Conservation (phyloP, 2,113 vertebrate genomes). For the Platichthys stellatus region DNA sequence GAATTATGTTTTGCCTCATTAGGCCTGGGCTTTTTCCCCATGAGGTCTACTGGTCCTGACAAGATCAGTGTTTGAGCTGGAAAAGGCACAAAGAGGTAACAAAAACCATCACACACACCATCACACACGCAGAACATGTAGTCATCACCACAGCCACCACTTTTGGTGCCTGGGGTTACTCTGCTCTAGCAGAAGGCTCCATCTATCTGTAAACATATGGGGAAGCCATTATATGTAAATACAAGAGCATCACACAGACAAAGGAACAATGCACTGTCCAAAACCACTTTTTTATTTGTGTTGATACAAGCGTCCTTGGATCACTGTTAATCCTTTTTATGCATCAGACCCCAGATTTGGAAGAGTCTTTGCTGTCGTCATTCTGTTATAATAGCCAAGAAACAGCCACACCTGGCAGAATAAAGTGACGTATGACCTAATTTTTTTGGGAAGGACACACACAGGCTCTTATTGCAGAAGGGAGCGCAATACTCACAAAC, state of each 20-base stretch:
- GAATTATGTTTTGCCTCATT: no score
- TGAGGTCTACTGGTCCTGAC: no score
- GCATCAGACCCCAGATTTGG: background rate
- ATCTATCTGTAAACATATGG: background rate
- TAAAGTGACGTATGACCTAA: background rate
- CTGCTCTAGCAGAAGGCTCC: background rate
- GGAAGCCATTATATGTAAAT: background rate
- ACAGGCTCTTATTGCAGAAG: background rate
- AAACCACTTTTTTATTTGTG: background rate
- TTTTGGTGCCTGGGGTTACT: slow-evolving; percentile 3
- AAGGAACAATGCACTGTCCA: background rate
- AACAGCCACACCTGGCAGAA: slow-evolving; percentile 10
- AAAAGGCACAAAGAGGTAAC: no score
- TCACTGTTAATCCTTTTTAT: background rate
- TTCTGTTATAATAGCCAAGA: slow-evolving; percentile 3
- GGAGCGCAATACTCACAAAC: slow-evolving; percentile 20
- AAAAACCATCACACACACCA: no score
- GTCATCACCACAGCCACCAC: slow-evolving; percentile 9
- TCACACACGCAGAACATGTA: slow-evolving; percentile 6
- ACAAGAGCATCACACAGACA: background rate
- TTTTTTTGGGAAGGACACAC: slow-evolving; percentile 1
- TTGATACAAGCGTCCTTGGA: background rate
- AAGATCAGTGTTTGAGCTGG: no score
- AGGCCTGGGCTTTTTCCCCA: no score
- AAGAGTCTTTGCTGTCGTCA: background rate